These are phyloP conservation scores for Euspilapteryx auroguttella DNA, from an alignment of 2,888 invertebrate species.

Conservation along the genomic window DNA sequence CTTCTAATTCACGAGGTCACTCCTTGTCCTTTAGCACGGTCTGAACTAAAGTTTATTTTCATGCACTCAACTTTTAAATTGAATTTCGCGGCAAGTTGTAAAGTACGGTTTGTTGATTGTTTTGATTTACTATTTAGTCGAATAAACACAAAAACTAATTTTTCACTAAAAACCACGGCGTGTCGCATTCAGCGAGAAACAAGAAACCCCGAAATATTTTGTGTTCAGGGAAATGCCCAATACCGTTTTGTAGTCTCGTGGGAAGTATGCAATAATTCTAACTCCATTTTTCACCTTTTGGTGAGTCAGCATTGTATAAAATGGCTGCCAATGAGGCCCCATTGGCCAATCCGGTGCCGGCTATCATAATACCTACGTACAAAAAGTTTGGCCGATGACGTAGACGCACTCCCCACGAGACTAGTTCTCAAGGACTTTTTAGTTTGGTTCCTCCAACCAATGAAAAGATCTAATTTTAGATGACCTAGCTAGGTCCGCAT, in stretches of 20 bases:
- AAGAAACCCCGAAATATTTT: slow-evolving; percentile 52
- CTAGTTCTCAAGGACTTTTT: slow-evolving; percentile 57
- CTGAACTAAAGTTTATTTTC: too few relatives aligned
- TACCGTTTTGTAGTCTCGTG: slow-evolving; percentile 64
- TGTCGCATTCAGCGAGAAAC: slow-evolving; percentile 32
- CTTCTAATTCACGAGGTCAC: too few relatives aligned
- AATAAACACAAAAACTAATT: too few relatives aligned
- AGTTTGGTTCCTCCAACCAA: slow-evolving; percentile 33
- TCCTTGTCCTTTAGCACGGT: too few relatives aligned
- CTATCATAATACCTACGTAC: slow-evolving; percentile 38
- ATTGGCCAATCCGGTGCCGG: slow-evolving; percentile 42
- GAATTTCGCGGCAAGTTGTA: slow-evolving; percentile 22
- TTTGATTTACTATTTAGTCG: too few relatives aligned
- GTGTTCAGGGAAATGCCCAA: slow-evolving; percentile 60
- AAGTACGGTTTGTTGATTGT: too few relatives aligned
- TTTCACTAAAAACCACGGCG: slow-evolving; percentile 24
- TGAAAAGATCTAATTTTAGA: slow-evolving; percentile 23
- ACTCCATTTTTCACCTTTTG: slow-evolving; percentile 65
- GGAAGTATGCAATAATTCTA: slow-evolving; percentile 56
- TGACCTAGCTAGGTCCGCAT: too few relatives aligned
- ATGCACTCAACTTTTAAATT: slow-evolving; percentile 31
- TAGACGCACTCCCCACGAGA: slow-evolving; percentile 52
- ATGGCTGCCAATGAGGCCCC: slow-evolving; percentile 65
- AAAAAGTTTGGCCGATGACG: slow-evolving; percentile 45
- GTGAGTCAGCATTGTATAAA: slow-evolving; percentile 66